Conservation (phyloP, 2,888 invertebrate species). For the Disparrhopalites patrizii region DNA sequence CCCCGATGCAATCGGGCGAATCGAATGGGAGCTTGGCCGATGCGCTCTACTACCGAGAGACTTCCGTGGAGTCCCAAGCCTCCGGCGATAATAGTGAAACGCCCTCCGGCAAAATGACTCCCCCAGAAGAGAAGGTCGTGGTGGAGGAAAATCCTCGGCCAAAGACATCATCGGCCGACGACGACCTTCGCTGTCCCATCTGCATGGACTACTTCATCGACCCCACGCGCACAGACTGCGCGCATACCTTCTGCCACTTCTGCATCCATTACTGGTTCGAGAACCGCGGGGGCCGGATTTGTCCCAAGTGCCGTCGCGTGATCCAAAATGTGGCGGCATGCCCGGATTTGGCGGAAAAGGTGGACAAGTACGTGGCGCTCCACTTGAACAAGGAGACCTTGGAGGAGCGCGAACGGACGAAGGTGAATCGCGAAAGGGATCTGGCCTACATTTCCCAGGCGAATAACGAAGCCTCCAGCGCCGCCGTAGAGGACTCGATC, state of each 20-base stretch:
- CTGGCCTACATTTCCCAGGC: background rate
- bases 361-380: background rate
- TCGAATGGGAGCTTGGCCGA: too few species aligned
- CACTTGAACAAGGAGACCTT: background rate
- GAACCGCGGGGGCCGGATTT: conserved; percentile 25
- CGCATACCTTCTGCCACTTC: conserved; percentile 38
- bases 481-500: background rate
- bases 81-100: too few species aligned
- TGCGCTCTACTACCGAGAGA: too few species aligned
- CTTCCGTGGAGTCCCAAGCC: too few species aligned
- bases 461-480: background rate
- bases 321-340: background rate
- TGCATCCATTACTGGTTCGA: conserved; percentile 38
- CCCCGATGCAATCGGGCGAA: too few species aligned
- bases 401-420: conserved; percentile 9
- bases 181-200: conserved; percentile 40
- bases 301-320: conserved; percentile 34
- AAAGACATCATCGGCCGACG: too few species aligned
- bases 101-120: too few species aligned
- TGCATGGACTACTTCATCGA: conserved; percentile 40
- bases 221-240: conserved; percentile 32
- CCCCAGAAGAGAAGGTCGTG: too few species aligned
- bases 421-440: background rate
- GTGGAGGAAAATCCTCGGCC: too few species aligned
- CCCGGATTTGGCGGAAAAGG: background rate